Percentiles rank a stretch among this genome's conserved stretches.
These are phyloP conservation scores for Craterocephalus amniculus DNA, from an alignment of 2,797 vertebrate genomes.

Conservation along the genomic window DNA sequence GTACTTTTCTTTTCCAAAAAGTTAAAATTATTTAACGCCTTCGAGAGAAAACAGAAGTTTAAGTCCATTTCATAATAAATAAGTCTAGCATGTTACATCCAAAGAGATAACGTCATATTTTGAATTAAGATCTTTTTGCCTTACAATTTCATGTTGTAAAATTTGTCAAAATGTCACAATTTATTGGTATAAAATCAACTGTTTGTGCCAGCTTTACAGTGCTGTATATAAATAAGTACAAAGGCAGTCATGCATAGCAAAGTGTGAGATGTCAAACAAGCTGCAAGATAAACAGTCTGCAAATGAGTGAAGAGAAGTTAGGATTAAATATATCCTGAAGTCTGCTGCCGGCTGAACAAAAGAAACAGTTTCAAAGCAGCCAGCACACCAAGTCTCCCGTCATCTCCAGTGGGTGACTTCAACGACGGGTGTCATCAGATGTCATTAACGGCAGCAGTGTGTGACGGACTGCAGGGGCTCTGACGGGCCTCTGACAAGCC, in stretches of 20 bases:
- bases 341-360: slow-evolving; percentile 21
- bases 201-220: not conserved
- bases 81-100: not conserved
- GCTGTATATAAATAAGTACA: not conserved
- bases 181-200: not conserved
- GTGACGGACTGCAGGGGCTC: slow-evolving; percentile 73
- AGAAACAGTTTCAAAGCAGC: slow-evolving; percentile 42
- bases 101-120: not conserved
- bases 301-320: slow-evolving; percentile 15
- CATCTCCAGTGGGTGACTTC: slow-evolving; percentile 66
- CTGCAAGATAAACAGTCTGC: not conserved
- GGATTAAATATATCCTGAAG: slow-evolving; percentile 22
- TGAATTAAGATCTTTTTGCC: not conserved
- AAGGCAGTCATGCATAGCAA: not conserved
- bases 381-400: slow-evolving; percentile 44
- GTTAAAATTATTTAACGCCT: no score
- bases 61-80: no score
- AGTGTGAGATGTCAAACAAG: not conserved
- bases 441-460: slow-evolving; percentile 76
- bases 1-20: not conserved
- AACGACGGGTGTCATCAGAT: slow-evolving; percentile 72
- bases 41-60: no score
- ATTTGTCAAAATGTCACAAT: slow-evolving; percentile 5
- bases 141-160: no score
- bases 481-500: slow-evolving; percentile 73